These are phyloP conservation scores for Syngnathus rostellatus DNA, from an alignment of 2,797 vertebrate genomes.

Conservation along the genomic window DNA sequence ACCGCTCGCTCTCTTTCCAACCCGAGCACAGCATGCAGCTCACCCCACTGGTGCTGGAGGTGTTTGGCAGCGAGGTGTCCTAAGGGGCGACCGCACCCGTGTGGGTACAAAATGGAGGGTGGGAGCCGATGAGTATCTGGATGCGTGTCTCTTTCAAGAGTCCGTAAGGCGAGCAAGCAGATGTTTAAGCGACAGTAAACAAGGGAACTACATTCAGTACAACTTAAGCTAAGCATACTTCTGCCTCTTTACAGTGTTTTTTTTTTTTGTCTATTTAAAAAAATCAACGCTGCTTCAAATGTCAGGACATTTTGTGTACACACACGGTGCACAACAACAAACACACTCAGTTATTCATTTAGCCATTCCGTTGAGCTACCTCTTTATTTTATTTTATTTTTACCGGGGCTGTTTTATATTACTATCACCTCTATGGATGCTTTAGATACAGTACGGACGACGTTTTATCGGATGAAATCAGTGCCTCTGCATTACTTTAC, in stretches of 20 bases:
- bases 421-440: conserved; percentile 49
- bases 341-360: conserved; percentile 59
- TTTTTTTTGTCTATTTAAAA: conserved; percentile 61
- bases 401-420: conserved; percentile 59
- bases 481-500: conserved; percentile 54
- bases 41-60: conserved; percentile 92
- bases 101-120: conserved; percentile 53
- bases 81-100: conserved; percentile 78
- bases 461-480: conserved; percentile 33
- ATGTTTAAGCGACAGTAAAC: conserved; percentile 37
- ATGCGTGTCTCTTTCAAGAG: conserved; percentile 27
- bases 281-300: conserved; percentile 65
- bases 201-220: conserved; percentile 51
- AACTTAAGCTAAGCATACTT: conserved; percentile 47
- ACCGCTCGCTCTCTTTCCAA: conserved; percentile 88
- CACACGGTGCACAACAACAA: conserved; percentile 26
- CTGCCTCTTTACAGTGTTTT: conserved; percentile 52
- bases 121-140: conserved; percentile 33
- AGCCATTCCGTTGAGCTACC: conserved; percentile 69
- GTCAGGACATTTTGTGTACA: conserved; percentile 49
- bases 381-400: conserved; percentile 39
- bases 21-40: conserved; percentile 91
- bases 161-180: conserved; percentile 41
- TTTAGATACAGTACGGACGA: conserved; percentile 44
- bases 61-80: conserved; percentile 93